Conservation (phyloP, 37 sponge, comb jelly and placozoan species). For the Chondrosia reniformis region DNA sequence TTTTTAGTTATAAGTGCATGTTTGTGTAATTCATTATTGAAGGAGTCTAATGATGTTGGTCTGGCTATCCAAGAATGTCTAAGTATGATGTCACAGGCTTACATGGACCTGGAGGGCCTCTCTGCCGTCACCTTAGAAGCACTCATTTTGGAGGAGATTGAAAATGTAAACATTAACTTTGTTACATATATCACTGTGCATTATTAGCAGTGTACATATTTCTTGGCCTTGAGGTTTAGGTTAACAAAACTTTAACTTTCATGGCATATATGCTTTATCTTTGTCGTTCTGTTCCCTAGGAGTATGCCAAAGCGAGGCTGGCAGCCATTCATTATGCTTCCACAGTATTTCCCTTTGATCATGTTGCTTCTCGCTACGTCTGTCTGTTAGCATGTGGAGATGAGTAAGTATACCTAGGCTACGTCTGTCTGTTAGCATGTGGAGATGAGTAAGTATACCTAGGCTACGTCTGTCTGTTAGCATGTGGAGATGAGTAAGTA, state of each 20-base stretch:
- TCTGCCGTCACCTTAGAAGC: slow-evolving; percentile 51
- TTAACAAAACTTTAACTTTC: too few relatives aligned
- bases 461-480: not conserved
- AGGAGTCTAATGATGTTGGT: slow-evolving; percentile 30
- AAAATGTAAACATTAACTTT: slow-evolving; percentile 28
- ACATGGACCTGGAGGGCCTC: slow-evolving; percentile 32
- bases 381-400: slow-evolving; percentile 70
- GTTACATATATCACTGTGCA: not conserved
- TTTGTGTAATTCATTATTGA: too few relatives aligned
- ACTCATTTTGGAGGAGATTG: slow-evolving; percentile 50
- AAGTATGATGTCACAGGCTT: slow-evolving; percentile 52
- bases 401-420: slow-evolving; percentile 20
- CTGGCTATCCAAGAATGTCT: slow-evolving; percentile 70
- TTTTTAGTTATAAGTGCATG: too few relatives aligned
- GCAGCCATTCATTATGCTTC: slow-evolving; percentile 40
- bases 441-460: not conserved
- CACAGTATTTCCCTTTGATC: slow-evolving; percentile 55
- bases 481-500: not conserved
- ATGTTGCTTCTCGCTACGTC: slow-evolving; percentile 59
- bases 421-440: not conserved
- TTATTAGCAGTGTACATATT: too few relatives aligned
- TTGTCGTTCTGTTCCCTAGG: slow-evolving; percentile 27
- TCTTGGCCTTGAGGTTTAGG: too few relatives aligned
- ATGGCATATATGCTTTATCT: too few relatives aligned
- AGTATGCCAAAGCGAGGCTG: slow-evolving; percentile 3